phyloP scores from a whole-genome alignment of 2,888 invertebrate genomes.

The Epinotia ramella region DNA sequence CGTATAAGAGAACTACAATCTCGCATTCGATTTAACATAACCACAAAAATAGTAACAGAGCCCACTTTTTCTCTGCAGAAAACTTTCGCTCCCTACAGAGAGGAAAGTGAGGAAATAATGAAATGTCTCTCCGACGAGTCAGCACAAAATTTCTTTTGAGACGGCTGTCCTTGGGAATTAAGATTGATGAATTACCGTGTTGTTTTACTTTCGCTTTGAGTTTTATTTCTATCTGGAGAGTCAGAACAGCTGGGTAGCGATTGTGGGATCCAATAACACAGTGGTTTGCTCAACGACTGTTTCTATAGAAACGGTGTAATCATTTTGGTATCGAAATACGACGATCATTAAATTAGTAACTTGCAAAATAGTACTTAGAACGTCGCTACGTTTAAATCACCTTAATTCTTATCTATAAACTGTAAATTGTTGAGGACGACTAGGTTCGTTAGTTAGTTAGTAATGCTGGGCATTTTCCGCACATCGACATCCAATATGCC shows the following conservation, averaged over 20 bases:
- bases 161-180: constrained; percentile 67
- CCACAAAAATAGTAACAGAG: constrained; percentile 44
- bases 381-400: no score
- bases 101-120: constrained; percentile 56
- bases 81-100: constrained; percentile 48
- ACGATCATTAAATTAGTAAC: not conserved
- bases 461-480: no score
- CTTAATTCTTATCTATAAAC: no score
- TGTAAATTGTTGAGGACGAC: no score
- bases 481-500: no score
- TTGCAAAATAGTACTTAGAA: no score
- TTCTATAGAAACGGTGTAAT: not conserved
- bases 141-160: constrained; percentile 70
- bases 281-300: not conserved
- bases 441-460: no score
- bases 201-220: constrained; percentile 48
- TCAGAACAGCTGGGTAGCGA: not conserved
- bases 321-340: not conserved
- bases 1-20: no score
- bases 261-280: constrained; percentile 9
- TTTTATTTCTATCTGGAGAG: constrained; percentile 26
- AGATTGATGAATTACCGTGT: constrained; percentile 63
- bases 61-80: constrained; percentile 32
- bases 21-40: constrained; percentile 9
- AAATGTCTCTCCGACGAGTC: constrained; percentile 57